phyloP scores from a whole-genome alignment of 2,113 vertebrate genomes.

The Neopipo cinnamomea region DNA sequence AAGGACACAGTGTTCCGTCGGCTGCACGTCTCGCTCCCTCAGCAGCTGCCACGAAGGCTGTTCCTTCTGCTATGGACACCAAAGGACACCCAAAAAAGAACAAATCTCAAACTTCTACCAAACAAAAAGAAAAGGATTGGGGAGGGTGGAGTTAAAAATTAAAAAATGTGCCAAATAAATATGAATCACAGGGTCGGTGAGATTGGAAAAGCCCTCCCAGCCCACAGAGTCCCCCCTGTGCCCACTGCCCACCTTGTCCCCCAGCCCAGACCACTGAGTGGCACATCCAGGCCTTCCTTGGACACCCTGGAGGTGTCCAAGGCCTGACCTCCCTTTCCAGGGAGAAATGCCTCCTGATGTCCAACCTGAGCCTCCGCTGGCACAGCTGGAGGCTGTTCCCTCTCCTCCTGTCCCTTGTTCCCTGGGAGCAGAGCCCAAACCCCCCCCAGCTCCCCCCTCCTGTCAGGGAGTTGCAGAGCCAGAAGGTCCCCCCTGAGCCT shows the following conservation, averaged over 20 bases:
- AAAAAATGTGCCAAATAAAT: background rate
- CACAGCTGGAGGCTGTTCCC: background rate
- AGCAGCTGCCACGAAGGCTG: background rate
- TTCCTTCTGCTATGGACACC: background rate
- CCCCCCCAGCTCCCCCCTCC: background rate
- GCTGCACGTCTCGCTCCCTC: accelerated
- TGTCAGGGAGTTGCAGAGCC: background rate
- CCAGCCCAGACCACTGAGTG: background rate
- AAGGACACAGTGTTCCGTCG: background rate
- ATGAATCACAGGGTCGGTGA: accelerated
- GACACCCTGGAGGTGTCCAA: no score
- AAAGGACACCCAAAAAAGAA: background rate
- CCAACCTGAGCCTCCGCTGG: background rate
- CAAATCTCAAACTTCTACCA: background rate
- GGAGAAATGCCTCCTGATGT: background rate
- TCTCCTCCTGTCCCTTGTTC: background rate
- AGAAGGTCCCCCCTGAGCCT: background rate
- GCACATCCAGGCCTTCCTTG: background rate
- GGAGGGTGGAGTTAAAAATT: background rate
- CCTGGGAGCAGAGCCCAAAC: background rate
- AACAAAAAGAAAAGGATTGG: background rate
- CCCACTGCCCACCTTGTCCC: background rate
- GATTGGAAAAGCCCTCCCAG: background rate
- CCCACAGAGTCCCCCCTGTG: background rate
- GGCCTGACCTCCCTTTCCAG: background rate